Conservation (phyloP, 2,797 vertebrate species). For the Lophotriccus pileatus region DNA sequence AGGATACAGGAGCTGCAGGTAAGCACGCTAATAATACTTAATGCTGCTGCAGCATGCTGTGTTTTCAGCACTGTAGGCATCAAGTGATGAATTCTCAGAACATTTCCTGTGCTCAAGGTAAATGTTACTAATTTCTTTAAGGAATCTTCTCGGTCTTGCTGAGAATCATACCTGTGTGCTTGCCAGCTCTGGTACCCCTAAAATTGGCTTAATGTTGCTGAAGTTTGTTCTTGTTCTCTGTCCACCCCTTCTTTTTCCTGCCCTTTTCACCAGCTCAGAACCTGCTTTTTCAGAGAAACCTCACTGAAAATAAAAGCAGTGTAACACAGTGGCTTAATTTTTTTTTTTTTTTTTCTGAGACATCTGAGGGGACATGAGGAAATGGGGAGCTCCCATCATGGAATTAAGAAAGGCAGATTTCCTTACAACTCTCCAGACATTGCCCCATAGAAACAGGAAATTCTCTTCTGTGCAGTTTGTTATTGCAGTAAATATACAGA, state of each 20-base stretch:
- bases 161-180: background rate
- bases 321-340: background rate
- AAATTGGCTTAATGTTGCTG: background rate
- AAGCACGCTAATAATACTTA: conserved; percentile 47
- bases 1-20: conserved; percentile 47
- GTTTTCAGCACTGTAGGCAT: conserved; percentile 38
- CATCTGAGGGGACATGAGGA: background rate
- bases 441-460: background rate
- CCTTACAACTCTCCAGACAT: background rate
- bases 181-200: background rate
- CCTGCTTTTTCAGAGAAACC: background rate
- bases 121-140: conserved; percentile 31
- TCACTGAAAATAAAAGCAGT: background rate
- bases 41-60: conserved; percentile 15
- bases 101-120: conserved; percentile 21
- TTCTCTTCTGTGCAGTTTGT: background rate
- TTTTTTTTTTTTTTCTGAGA: background rate
- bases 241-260: background rate
- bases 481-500: background rate
- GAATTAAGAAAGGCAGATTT: background rate
- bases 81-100: conserved; percentile 34
- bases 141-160: conserved; percentile 22
- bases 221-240: background rate
- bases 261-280: background rate
- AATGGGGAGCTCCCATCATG: background rate